Evolutionary conservation across 2,888 invertebrate genomes (phyloP).

Genomic region (Euproctis similis): DNA sequence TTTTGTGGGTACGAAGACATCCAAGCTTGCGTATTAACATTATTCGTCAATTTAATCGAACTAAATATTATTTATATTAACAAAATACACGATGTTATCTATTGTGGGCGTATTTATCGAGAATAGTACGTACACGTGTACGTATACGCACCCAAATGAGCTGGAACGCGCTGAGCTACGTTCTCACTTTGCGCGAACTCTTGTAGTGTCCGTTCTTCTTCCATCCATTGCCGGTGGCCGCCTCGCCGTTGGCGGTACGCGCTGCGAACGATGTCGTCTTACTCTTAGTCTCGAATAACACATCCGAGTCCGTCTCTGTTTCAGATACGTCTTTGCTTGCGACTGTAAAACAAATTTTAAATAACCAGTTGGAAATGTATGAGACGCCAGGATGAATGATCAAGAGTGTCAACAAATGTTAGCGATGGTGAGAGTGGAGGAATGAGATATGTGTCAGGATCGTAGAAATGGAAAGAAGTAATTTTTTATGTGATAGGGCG

Average conservation of each 20-base stretch:
- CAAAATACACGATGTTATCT: conserved; percentile 4
- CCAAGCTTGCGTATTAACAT: no score
- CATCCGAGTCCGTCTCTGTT: conserved; percentile 89
- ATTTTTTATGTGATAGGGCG: no score
- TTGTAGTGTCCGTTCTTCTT: conserved; percentile 76
- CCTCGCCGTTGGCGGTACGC: conserved; percentile 57
- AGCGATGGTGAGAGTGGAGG: no score
- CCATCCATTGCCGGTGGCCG: conserved; percentile 63
- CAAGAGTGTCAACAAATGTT: no score
- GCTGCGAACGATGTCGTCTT: conserved; percentile 66
- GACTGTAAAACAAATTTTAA: conserved; percentile 76
- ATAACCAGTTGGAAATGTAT: no score
- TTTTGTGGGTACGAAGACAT: no score
- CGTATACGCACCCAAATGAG: conserved; percentile 21
- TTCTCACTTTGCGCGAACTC: conserved; percentile 51
- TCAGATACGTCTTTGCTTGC: conserved; percentile 80
- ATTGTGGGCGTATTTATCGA: conserved; percentile 17
- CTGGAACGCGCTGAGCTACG: conserved; percentile 44
- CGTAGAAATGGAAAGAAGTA: no score
- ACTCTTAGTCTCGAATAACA: conserved; percentile 84
- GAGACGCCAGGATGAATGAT: no score
- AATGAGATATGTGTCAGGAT: no score
- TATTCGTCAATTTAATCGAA: no score
- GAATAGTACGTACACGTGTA: conserved; percentile 15
- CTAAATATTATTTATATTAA: no score